These are phyloP conservation scores for Syrrhaptes paradoxus DNA, from an alignment of 2,113 vertebrate species.

Conservation along the genomic window DNA sequence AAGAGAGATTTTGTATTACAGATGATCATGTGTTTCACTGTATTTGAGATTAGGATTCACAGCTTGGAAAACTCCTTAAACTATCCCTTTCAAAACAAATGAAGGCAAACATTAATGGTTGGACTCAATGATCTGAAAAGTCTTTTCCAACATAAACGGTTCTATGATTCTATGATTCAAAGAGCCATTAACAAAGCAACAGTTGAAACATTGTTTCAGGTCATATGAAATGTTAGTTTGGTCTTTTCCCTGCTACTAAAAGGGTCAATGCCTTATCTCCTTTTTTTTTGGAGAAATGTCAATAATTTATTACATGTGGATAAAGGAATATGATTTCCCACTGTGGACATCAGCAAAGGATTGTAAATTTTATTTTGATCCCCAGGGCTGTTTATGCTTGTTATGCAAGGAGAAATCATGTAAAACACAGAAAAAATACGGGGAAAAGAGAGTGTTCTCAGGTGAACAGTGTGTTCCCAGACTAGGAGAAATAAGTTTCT, in stretches of 20 bases:
- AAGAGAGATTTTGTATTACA: not conserved
- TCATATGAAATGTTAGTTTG: not conserved
- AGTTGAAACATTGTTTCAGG: not conserved
- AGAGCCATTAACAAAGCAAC: not conserved
- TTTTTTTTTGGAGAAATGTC: not conserved
- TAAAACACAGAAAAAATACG: not conserved
- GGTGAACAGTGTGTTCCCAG: not conserved
- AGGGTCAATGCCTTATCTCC: not conserved
- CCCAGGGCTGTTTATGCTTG: not conserved
- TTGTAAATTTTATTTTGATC: not conserved
- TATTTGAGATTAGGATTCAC: not conserved
- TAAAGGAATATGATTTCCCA: not conserved
- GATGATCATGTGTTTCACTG: not conserved
- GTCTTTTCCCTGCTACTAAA: not conserved
- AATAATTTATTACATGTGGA: not conserved
- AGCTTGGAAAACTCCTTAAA: not conserved
- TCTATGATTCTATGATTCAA: not conserved
- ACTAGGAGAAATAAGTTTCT: not conserved
- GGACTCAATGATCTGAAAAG: not conserved
- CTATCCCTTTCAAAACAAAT: not conserved
- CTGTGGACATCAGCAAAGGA: not conserved
- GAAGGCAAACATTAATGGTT: not conserved
- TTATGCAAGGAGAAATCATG: not conserved
- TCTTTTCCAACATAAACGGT: not conserved
- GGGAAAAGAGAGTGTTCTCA: not conserved